These are phyloP conservation scores for Burhinus bistriatus DNA, from an alignment of 2,113 vertebrate species.

Conservation along the genomic window DNA sequence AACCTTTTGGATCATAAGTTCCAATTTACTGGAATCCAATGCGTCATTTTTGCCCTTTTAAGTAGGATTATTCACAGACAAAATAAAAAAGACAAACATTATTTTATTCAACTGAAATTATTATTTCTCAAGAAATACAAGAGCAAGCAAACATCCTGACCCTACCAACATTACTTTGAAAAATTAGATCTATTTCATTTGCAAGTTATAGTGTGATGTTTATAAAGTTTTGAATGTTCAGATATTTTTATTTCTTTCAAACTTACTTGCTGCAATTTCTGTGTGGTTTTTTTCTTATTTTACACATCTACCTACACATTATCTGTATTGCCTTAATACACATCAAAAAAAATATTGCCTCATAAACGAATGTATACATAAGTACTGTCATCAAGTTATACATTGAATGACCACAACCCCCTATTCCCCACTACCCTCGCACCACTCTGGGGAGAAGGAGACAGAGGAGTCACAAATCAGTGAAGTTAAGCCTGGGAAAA, in stretches of 20 bases:
- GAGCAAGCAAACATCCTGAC: background rate
- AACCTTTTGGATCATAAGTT: background rate
- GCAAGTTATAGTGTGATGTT: background rate
- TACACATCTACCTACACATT: background rate
- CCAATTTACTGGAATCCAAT: background rate
- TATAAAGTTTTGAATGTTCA: background rate
- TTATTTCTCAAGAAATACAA: background rate
- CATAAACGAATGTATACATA: background rate
- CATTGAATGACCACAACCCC: background rate
- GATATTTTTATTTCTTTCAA: background rate
- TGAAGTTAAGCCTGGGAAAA: background rate
- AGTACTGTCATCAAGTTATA: background rate
- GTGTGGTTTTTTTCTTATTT: background rate
- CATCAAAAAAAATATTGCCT: background rate
- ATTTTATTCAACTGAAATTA: background rate
- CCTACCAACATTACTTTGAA: background rate
- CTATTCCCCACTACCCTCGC: background rate
- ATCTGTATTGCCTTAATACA: background rate
- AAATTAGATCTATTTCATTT: background rate
- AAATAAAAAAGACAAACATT: background rate
- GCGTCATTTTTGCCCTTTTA: background rate
- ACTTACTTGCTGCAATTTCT: background rate
- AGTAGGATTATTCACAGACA: background rate
- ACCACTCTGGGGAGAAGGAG: rapidly evolving
- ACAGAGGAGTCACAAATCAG: background rate